These are phyloP conservation scores for Malurus cyaneus DNA, from an alignment of 2,113 vertebrate species.

Conservation along the genomic window DNA sequence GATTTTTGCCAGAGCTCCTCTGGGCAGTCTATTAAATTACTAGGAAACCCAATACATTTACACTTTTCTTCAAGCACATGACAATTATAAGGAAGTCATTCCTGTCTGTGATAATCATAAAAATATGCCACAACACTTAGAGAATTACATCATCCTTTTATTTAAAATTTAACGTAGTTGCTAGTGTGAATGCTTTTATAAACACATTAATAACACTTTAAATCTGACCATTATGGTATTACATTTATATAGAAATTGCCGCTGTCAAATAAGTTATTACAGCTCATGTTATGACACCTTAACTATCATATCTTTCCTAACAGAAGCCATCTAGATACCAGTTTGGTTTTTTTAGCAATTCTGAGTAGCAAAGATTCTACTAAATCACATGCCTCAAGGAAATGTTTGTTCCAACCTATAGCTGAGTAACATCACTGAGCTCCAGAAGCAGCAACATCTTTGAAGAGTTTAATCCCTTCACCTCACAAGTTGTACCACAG, in stretches of 20 bases:
- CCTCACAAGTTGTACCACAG: neutral
- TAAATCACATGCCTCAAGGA: neutral
- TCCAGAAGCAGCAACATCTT: neutral
- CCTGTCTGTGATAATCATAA: neutral
- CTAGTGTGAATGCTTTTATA: neutral
- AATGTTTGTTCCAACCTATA: neutral
- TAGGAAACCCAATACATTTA: neutral
- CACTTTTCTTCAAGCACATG: neutral
- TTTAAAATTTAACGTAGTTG: neutral
- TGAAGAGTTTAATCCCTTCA: neutral
- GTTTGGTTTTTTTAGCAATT: neutral
- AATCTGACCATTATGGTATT: neutral
- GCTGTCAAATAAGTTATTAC: neutral
- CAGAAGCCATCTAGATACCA: neutral
- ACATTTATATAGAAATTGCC: neutral
- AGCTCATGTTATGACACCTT: neutral
- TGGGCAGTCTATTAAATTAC: neutral
- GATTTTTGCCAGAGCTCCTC: neutral
- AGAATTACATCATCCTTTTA: neutral
- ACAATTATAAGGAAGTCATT: neutral
- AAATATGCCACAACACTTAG: neutral
- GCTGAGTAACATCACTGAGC: neutral
- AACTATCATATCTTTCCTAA: neutral
- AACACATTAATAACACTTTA: neutral
- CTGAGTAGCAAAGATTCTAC: neutral